These are phyloP conservation scores for Sebastes jordani DNA, from an alignment of 2,797 vertebrate genomes.

Conservation along the genomic window DNA sequence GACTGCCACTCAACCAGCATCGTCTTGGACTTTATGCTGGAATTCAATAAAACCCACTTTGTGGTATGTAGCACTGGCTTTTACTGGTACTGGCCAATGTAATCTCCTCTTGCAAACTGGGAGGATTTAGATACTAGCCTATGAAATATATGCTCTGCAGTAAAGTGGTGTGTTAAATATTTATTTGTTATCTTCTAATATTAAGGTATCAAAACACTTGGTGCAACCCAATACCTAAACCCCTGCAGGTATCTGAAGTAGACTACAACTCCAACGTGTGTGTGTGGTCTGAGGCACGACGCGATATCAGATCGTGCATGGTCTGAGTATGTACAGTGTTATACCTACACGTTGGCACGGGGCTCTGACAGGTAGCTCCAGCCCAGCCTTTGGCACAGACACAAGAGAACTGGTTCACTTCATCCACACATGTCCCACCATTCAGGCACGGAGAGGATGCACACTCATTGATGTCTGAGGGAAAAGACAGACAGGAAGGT, in stretches of 20 bases:
- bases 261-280: neutral
- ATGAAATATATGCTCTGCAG: neutral
- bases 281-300: too few species aligned
- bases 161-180: neutral
- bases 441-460: slow-evolving; percentile 81
- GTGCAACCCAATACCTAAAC: neutral
- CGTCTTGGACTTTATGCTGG: slow-evolving; percentile 12
- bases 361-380: slow-evolving; percentile 84
- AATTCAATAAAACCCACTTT: slow-evolving; percentile 36
- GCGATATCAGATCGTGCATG: neutral
- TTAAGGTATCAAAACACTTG: neutral
- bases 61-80: slow-evolving; percentile 40
- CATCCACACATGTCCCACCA: slow-evolving; percentile 84
- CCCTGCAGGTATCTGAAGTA: neutral
- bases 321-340: slow-evolving; percentile 12
- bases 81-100: slow-evolving; percentile 18
- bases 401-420: slow-evolving; percentile 84
- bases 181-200: neutral
- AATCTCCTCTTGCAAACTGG: slow-evolving; percentile 26
- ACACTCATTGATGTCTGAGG: slow-evolving; percentile 83
- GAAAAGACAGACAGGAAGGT: slow-evolving; percentile 28
- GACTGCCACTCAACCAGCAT: slow-evolving; percentile 2
- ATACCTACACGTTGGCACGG: slow-evolving; percentile 83
- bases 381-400: slow-evolving; percentile 86
- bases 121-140: slow-evolving; percentile 1